Evolutionary conservation across 2,888 invertebrate genomes (phyloP).

Genomic region (Lepetodrilus schrolli): DNA sequence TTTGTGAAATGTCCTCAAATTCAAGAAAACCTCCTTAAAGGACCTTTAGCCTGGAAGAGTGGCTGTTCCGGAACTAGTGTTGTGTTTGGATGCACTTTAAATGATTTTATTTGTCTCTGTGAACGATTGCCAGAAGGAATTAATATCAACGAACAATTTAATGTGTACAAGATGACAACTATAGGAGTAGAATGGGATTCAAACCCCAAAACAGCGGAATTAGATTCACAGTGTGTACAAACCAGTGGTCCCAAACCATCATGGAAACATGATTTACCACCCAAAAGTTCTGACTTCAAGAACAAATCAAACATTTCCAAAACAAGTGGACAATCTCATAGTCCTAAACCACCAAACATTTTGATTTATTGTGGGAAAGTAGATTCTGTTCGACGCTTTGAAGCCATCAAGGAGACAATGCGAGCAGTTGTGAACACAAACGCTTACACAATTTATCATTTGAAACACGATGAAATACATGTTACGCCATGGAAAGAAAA

Average conservation of each 20-base stretch:
- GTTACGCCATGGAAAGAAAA: constrained; percentile 71
- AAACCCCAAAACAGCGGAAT: no score
- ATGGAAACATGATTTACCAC: neutral
- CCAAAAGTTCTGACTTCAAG: no score
- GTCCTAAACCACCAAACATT: constrained; percentile 72
- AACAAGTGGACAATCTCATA: neutral
- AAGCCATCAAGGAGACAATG: constrained; percentile 54
- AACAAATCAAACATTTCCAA: no score
- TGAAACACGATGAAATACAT: constrained; percentile 65
- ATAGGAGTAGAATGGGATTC: no score
- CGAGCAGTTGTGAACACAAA: constrained; percentile 64
- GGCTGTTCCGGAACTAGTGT: neutral
- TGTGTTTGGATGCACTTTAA: neutral
- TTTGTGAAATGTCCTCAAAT: no score
- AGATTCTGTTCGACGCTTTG: constrained; percentile 65
- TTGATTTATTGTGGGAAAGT: constrained; percentile 71
- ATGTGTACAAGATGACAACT: no score
- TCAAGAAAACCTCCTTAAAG: no score
- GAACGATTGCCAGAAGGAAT: neutral
- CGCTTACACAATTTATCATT: constrained; percentile 69
- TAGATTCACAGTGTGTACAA: no score
- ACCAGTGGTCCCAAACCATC: no score
- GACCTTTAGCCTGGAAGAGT: neutral
- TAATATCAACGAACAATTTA: no score
- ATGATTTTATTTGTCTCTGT: neutral